Evolutionary conservation across 2,797 vertebrate species (phyloP).

Genomic region (Tinamus major): DNA sequence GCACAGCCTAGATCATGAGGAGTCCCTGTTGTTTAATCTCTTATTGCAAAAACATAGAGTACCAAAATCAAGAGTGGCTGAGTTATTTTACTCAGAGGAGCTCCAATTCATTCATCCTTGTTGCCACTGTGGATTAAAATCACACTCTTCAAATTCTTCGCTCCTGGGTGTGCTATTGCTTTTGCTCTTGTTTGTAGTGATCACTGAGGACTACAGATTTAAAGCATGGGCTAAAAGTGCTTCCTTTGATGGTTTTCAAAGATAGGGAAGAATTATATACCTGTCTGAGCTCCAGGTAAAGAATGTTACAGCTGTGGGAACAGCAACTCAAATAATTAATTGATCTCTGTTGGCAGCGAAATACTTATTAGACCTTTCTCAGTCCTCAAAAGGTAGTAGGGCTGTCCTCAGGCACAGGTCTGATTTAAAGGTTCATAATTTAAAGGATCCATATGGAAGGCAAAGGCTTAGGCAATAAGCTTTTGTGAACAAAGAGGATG

Average conservation of each 20-base stretch:
- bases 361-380: neutral
- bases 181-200: conserved; percentile 12
- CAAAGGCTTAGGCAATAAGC: neutral
- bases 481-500: neutral
- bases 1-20: neutral
- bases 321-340: conserved; percentile 59
- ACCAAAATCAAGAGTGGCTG: neutral
- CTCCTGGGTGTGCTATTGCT: neutral
- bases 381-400: neutral
- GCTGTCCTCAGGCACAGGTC: neutral
- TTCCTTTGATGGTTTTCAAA: conserved; percentile 74
- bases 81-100: neutral
- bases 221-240: conserved; percentile 36
- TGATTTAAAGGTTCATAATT: neutral
- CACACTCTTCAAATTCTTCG: neutral
- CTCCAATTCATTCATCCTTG: neutral
- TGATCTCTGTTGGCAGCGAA: neutral
- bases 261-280: conserved; percentile 70
- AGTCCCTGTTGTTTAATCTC: neutral
- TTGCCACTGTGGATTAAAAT: neutral
- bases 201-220: neutral
- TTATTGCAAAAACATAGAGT: neutral
- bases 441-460: neutral
- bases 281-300: conserved; percentile 67
- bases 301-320: conserved; percentile 58